Evolutionary conservation across 2,888 invertebrate species (phyloP), one percentile per base, ranked within the genome.

Genomic region (Melanostoma mellinum): DNA sequence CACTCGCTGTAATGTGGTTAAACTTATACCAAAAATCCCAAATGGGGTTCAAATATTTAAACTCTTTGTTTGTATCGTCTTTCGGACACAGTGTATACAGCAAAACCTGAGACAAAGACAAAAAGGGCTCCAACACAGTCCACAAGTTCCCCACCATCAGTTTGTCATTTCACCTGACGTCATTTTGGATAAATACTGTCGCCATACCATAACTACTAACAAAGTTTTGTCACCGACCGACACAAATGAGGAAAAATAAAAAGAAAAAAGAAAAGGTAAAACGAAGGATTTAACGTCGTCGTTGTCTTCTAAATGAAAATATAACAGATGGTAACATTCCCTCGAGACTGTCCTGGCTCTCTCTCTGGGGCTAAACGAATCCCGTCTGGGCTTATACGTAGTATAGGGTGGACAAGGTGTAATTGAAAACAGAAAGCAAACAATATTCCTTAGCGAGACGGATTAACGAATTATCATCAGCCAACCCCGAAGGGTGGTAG

Each of bases 391-490:
- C 32, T 46, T 3, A 46, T 8, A 33, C 5, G 8, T 6, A 56
- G 38, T 36, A 40, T 53, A 32, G 77, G 82, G 68, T 65, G 82
- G 77, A 73, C 65, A 84, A 78, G 82, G 68, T 84, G 78, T 84
- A 84, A 78, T 84, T 84, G 82, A 84, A 84, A 84, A 84, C 78
- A 84, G 73, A 84, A 84, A 84, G 82, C 78, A 84, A 84, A 84
- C 73, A 84, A 71, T 78, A 84, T 84, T 78, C 69, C 74, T 38
- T 65, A 74, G 69, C 48, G 78, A 73, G 74, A 84, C 78, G 74
- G 82, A 84, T 84, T 84, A 84, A 84, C 82, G 82, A 84, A 84
- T 84, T 84, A 84, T 71, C 78, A 78, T 74, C 79, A 67, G 35
- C 44, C 42, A 76, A 67, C 67, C 71, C 74, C 20, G 8, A 32